These are phyloP conservation scores for Brachionus paranguensis DNA, from an alignment of 1,140 invertebrate species.

Conservation along the genomic window DNA sequence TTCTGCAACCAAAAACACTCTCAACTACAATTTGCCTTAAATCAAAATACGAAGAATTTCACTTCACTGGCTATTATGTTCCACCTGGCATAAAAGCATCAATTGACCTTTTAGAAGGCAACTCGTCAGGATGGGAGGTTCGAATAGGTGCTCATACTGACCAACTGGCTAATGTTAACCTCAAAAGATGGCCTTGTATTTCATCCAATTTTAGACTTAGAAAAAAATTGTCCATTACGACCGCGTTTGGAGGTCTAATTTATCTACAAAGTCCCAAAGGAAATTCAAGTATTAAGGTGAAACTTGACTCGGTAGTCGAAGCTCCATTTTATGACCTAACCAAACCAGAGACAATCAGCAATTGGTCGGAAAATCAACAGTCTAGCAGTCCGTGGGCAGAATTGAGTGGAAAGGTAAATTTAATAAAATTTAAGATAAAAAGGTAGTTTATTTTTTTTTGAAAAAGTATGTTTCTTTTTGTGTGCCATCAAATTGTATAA, in stretches of 20 bases:
- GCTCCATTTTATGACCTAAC: conserved; percentile 6
- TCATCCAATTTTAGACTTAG: background rate
- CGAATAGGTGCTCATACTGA: conserved; percentile 27
- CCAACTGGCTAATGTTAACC: background rate
- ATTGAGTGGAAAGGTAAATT: conserved; percentile 25
- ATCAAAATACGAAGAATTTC: conserved; percentile 24
- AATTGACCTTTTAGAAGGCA: background rate
- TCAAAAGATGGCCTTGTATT: conserved; percentile 5
- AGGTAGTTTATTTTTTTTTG: background rate
- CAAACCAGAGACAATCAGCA: background rate
- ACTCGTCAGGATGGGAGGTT: conserved; percentile 12
- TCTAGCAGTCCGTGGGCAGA: conserved; percentile 3
- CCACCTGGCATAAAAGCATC: background rate
- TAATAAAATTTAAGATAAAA: background rate
- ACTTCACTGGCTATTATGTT: conserved; percentile 17
- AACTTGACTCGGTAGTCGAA: conserved; percentile 5
- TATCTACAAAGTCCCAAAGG: conserved; percentile 31
- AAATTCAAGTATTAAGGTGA: background rate
- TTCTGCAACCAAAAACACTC: background rate
- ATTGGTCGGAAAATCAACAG: background rate
- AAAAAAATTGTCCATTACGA: background rate
- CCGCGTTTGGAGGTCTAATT: conserved; percentile 21
- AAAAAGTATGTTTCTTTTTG: conserved; percentile 42
- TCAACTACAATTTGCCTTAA: background rate
- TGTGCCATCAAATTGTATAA: conserved; percentile 42